Evolutionary conservation across 2,888 invertebrate genomes (phyloP).

Genomic region (Ctenicera cuprea): DNA sequence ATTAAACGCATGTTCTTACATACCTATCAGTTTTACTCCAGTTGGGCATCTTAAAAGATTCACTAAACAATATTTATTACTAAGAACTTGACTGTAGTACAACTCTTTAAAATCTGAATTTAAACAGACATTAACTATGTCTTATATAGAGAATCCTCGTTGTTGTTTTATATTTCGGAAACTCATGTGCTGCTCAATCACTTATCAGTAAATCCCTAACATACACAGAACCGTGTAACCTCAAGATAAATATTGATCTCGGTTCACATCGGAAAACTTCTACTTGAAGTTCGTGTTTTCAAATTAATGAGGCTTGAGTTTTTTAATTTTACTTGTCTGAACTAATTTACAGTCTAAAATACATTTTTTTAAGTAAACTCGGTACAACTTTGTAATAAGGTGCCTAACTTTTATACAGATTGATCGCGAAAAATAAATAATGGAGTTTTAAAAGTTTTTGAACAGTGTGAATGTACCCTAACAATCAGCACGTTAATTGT

Average conservation of each 20-base stretch:
- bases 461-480: slow-evolving; percentile 5
- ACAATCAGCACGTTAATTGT: neutral
- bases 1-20: slow-evolving; percentile 3
- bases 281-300: neutral
- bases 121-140: neutral
- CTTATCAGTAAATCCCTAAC: slow-evolving; percentile 38
- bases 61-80: slow-evolving; percentile 7
- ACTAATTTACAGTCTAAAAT: neutral
- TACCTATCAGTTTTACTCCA: slow-evolving; percentile 44
- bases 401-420: too few species aligned
- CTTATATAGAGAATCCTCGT: slow-evolving; percentile 8
- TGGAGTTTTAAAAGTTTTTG: neutral
- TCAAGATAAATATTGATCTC: slow-evolving; percentile 28
- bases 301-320: neutral
- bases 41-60: slow-evolving; percentile 32
- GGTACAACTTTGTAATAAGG: too few species aligned
- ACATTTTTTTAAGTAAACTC: neutral
- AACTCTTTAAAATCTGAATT: slow-evolving; percentile 10
- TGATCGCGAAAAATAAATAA: too few species aligned
- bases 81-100: neutral
- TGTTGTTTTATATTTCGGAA: slow-evolving; percentile 15
- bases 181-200: slow-evolving; percentile 17
- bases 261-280: slow-evolving; percentile 4
- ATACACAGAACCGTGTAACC: slow-evolving; percentile 17
- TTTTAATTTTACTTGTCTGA: slow-evolving; percentile 3